Conservation (phyloP, 2,797 vertebrate genomes). For the Falco peregrinus region DNA sequence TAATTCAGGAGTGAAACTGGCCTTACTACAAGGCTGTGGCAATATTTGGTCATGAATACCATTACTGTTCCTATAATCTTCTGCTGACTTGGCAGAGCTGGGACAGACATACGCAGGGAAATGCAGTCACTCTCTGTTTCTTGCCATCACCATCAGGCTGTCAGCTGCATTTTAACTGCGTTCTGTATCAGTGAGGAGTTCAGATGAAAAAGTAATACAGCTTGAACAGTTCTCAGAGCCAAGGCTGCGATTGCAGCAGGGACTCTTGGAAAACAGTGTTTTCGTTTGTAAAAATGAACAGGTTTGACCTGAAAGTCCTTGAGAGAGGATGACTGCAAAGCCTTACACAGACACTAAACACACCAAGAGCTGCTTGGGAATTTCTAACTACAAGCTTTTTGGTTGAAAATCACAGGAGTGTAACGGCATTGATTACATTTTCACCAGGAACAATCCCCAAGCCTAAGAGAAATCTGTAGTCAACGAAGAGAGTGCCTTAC, state of each 20-base stretch:
- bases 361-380: not conserved
- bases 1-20: not conserved
- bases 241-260: not conserved
- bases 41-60: not conserved
- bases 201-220: not conserved
- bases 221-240: not conserved
- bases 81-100: not conserved
- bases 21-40: not conserved
- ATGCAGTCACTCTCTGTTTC: not conserved
- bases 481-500: not conserved
- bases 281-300: not conserved
- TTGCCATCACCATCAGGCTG: not conserved
- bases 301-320: not conserved
- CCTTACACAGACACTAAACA: not conserved
- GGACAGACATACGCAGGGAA: not conserved
- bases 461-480: not conserved
- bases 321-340: not conserved
- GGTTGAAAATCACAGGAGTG: not conserved
- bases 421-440: not conserved
- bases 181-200: not conserved
- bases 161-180: not conserved
- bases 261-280: not conserved
- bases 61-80: rapidly evolving
- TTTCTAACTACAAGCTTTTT: not conserved
- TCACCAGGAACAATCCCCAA: not conserved